Evolutionary conservation across 2,888 invertebrate genomes (phyloP), one percentile per base, ranked within the genome.

Genomic region (Taenaris catops): DNA sequence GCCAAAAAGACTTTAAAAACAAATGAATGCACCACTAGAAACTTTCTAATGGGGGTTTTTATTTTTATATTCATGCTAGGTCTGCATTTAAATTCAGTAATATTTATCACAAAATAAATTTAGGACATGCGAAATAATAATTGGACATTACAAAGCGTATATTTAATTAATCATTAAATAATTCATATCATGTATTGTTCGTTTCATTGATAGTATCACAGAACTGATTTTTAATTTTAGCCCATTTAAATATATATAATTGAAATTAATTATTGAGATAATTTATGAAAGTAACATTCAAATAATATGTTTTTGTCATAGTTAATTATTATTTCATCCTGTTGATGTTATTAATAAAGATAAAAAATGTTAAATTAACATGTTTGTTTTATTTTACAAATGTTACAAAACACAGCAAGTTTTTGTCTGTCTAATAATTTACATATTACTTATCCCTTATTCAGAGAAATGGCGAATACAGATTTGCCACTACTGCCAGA

Each of bases 301-400:
- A 3, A 9, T 29, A 29, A 55, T 52, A 53, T 51, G 49, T 47
- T 57, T 57, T 55, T 46, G 44, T 49, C 40, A 53, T 50, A 50
- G 46, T 42, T 53, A 46, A 53, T 47, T 53, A 50, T 57, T 53
- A 55, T 59, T 59, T 58, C 55, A 52, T 48, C 48, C 48, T 55
- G 57, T 60, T 58, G 54, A 55, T 58, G 56, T 60, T 56, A 52
- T 50, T 49, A 56, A 58, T 56, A 58, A 58, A 53, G 35, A 37
- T 41, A 43, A 46, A 36, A 44, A 39, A 44, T 39, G 42, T 49
- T 41, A 41, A 33, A 36, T 33, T 18, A 25, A 16, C 17, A n/a
- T n/a, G 11, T 8, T 25, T 9, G 26, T 41, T 41, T 33, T 20
- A 18, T 41, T 27, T n/a, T n/a, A n/a, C n/a, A n/a, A n/a, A n/a